These are phyloP conservation scores for Epizoanthus illoricatus DNA, from an alignment of 92 coral and sea anemone species.

Conservation along the genomic window DNA sequence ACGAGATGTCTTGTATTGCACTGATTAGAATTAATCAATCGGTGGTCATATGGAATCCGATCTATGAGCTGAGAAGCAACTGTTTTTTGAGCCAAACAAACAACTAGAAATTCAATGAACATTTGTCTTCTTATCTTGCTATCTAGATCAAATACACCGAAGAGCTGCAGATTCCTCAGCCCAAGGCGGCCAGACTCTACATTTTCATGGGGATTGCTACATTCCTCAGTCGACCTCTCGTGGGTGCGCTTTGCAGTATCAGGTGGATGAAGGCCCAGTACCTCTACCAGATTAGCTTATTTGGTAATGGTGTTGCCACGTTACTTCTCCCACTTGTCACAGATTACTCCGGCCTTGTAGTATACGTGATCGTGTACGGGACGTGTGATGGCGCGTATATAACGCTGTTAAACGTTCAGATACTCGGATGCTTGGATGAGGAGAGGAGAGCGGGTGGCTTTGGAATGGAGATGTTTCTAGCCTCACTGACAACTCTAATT, in stretches of 20 bases:
- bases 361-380: slow-evolving; percentile 20
- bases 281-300: slow-evolving; percentile 26
- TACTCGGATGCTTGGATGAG: slow-evolving; percentile 24
- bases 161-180: slow-evolving; percentile 10
- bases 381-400: slow-evolving; percentile 22
- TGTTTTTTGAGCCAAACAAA: background rate
- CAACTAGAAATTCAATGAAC: background rate
- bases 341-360: background rate
- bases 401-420: slow-evolving; percentile 24
- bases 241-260: slow-evolving; percentile 21
- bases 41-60: background rate
- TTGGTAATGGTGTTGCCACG: slow-evolving; percentile 23
- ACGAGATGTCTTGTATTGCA: no score
- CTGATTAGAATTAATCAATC: no score
- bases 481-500: slow-evolving; percentile 19
- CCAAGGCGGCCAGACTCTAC: slow-evolving; percentile 33
- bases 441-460: slow-evolving; percentile 25
- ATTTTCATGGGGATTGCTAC: slow-evolving; percentile 33
- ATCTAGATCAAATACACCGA: slow-evolving; percentile 26
- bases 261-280: slow-evolving; percentile 7
- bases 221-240: slow-evolving; percentile 21
- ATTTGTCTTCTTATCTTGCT: background rate
- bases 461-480: slow-evolving; percentile 21
- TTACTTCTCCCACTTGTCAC: slow-evolving; percentile 12
- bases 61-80: background rate